Evolutionary conservation across 2,888 invertebrate genomes (phyloP).

Genomic region (Ormyrus pomaceus): DNA sequence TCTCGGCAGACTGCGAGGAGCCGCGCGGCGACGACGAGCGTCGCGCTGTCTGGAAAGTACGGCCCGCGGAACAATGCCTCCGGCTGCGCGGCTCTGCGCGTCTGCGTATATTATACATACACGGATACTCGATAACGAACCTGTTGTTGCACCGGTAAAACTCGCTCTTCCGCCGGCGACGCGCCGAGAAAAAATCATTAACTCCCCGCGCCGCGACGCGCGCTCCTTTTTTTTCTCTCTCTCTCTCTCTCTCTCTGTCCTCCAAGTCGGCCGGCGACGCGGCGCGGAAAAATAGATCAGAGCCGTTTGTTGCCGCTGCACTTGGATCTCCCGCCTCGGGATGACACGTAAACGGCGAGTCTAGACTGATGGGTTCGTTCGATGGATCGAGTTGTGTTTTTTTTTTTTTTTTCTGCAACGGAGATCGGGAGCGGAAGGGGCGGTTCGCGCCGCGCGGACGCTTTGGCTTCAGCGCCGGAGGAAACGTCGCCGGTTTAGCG

Average conservation of each 20-base stretch:
- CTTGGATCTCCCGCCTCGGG: too few species aligned
- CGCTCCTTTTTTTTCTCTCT: conserved; percentile 11
- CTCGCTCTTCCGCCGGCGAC: conserved; percentile 56
- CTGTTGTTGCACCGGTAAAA: conserved; percentile 65
- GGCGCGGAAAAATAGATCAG: background rate
- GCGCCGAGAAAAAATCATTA: conserved; percentile 53
- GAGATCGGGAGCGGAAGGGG: conserved; percentile 37
- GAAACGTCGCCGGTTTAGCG: conserved; percentile 28
- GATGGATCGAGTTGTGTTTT: background rate
- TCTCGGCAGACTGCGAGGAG: conserved; percentile 50
- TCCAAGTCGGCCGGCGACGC: conserved; percentile 21
- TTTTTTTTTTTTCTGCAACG: background rate
- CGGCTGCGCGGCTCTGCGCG: background rate
- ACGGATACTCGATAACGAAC: conserved; percentile 69
- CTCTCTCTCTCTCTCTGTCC: background rate
- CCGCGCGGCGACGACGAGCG: conserved; percentile 23
- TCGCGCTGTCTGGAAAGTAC: conserved; percentile 55
- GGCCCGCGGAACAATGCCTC: conserved; percentile 41
- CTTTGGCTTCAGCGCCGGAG: conserved; percentile 2
- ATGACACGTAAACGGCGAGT: too few species aligned
- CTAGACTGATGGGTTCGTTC: too few species aligned
- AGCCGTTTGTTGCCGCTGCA: too few species aligned
- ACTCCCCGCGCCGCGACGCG: conserved; percentile 8
- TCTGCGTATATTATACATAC: background rate
- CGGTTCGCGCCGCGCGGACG: conserved; percentile 2